Evolutionary conservation across 2,888 invertebrate genomes (phyloP), one percentile per base, ranked within the genome.

Genomic region (Masnerella sp.): DNA sequence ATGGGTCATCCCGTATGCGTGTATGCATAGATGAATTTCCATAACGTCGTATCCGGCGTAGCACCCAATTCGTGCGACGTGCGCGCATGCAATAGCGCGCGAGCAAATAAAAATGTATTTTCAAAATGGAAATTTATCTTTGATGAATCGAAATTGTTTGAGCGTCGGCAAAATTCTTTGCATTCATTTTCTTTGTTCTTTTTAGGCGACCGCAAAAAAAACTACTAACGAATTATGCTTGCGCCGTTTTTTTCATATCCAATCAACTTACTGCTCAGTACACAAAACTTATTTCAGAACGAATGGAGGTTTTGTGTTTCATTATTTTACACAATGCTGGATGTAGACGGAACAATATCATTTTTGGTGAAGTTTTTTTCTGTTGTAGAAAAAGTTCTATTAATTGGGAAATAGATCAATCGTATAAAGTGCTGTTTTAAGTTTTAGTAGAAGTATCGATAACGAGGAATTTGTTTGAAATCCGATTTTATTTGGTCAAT

Each of bases 1-100:
- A 71, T 64, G 58, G 54, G 43, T 71, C 58, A 64, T 51, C 30
- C 58, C 51, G 58, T 51, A 71, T 71, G 70, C 43, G 59, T 72
- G 65, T 59, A 59, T 65, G 58, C 59, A 58, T 52, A 65, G 59
- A 72, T 72, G 71, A 72, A 72, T 72, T 72, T 72, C 71, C 71
- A 72, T 72, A 65, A 72, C 65, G 65, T 65, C 59, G 59, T 59
- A 72, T 30, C 54, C 49, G 36, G 32, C 22, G 38, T 59, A 40
- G 65, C 49, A 56, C 62, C 49, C 54, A 54, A 61, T 62, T 61
- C 61, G 28, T 36, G 56, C 52, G 59, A 56, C 42, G 69, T 72
- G 62, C 54, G 76, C 28, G 51, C 51, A 68, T 64, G 72, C 75
- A 68, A 77, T 67, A 73, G 71, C 61, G 58, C 47, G 54, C 14